phyloP scores from a whole-genome alignment of 2,888 invertebrate genomes.

The Clepsis dumicolana region DNA sequence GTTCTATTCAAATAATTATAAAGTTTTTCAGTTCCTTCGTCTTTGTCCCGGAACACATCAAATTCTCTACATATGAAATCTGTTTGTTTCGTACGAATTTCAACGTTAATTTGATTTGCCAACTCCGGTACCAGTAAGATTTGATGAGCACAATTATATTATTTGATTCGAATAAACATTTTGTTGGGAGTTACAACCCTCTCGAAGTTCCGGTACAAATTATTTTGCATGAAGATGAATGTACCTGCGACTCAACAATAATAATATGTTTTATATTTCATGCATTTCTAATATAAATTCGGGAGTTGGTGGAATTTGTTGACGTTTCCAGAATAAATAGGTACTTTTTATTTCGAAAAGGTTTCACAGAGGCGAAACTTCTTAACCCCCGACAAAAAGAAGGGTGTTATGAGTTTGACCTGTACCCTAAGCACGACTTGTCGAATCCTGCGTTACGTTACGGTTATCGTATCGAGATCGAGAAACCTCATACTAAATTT shows the following conservation, averaged over 20 bases:
- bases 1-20: neutral
- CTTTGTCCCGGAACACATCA: constrained; percentile 5
- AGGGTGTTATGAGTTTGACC: too few relatives aligned
- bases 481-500: too few relatives aligned
- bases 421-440: too few relatives aligned
- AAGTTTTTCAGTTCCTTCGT: neutral
- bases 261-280: neutral
- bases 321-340: neutral
- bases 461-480: too few relatives aligned
- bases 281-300: neutral
- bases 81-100: constrained; percentile 18
- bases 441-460: too few relatives aligned
- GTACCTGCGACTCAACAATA: neutral
- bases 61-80: constrained; percentile 32
- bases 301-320: neutral
- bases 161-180: constrained; percentile 22
- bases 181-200: constrained; percentile 13
- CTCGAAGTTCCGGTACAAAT: constrained; percentile 9
- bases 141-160: constrained; percentile 34
- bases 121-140: constrained; percentile 29
- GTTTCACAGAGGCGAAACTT: too few relatives aligned
- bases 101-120: constrained; percentile 30
- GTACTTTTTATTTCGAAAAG: too few relatives aligned
- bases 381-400: too few relatives aligned
- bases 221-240: constrained; percentile 4